Percentiles rank a stretch among this genome's conserved stretches.
phyloP scores from a whole-genome alignment of 2,888 invertebrate species.

The Corbicula japonica region DNA sequence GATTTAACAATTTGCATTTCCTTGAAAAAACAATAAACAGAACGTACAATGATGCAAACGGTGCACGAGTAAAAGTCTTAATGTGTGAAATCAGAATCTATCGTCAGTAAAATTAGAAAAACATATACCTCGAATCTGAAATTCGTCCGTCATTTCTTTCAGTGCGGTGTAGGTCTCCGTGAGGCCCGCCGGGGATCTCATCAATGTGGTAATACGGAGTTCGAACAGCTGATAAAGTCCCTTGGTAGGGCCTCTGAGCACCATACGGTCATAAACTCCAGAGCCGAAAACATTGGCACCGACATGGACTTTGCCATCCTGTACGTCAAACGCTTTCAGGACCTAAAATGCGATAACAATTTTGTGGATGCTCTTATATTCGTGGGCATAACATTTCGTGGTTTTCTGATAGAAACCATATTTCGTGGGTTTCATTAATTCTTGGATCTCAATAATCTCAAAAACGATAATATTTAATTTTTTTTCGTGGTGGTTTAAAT shows the following conservation, averaged over 20 bases:
- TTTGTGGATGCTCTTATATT: too few species aligned
- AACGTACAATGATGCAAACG: too few species aligned
- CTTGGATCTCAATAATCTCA: too few species aligned
- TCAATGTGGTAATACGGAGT: slow-evolving; percentile 35
- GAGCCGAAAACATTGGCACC: slow-evolving; percentile 67
- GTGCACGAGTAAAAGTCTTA: background rate
- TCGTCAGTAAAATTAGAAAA: background rate
- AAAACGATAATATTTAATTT: too few species aligned
- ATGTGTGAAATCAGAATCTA: background rate
- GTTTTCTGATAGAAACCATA: background rate
- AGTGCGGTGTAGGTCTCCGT: slow-evolving; percentile 52
- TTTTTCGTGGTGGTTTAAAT: too few species aligned
- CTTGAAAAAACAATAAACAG: too few species aligned
- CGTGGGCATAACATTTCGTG: too few species aligned
- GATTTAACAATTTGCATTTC: too few species aligned
- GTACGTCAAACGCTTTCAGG: slow-evolving; percentile 47
- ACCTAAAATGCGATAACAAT: slow-evolving; percentile 29
- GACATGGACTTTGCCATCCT: slow-evolving; percentile 47
- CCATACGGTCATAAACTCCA: slow-evolving; percentile 51
- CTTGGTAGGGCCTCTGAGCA: slow-evolving; percentile 48
- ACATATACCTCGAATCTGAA: slow-evolving; percentile 30
- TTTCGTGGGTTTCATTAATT: too few species aligned
- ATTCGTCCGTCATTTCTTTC: slow-evolving; percentile 52
- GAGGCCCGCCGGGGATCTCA: slow-evolving; percentile 29
- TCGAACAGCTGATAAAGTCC: too few species aligned